Evolutionary conservation across 2,113 vertebrate species (phyloP), one percentile per base, ranked within the genome.

Genomic region (Actenoides lindsayi): DNA sequence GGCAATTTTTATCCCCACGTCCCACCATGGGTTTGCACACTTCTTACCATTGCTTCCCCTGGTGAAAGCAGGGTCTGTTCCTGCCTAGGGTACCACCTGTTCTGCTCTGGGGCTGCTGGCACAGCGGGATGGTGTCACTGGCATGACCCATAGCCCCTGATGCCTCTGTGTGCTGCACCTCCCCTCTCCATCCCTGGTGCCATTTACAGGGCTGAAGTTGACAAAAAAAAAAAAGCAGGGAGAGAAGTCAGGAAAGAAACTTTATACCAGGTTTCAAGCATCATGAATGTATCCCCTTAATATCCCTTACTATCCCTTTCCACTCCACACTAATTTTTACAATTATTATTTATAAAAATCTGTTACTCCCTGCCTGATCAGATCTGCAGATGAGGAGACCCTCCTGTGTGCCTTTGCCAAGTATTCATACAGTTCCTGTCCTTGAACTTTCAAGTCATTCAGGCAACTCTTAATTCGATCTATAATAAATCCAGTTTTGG

Each of bases 381-480:
- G 76, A 67, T 59, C 68, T 94, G 68, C 74, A 84, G 60, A 78
- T 5, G 11, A 92, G 51, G 86, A 90, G 71, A 95, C 75, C 35
- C 64, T 83, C 46, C 39, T 74, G 4, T 50, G 25, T 70, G 64
- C 27, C 41, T 77, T 85, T 92, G 78, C 76, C 80, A 94, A 93
- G 35, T 56, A 56, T 54, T 92, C 75, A n/a, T 75, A 35, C 42
- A 67, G 56, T 39, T 93, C 50, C 37, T 51, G 42, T 59, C 68
- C 41, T 69, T 71, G 54, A 93, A 83, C 39, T 63, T 95, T 64
- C 56, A 94, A 89, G 59, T 75, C 23, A 92, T 65, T 94, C 63
- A 83, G 69, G 73, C 80, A 92, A 93, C 57, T 74, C 73, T 70
- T 94, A 92, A 89, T 93, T 81, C 19, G 46, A 83, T 75, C 86